Evolutionary conservation across 1,140 invertebrate species (phyloP).

Genomic region (Manduca sexta): DNA sequence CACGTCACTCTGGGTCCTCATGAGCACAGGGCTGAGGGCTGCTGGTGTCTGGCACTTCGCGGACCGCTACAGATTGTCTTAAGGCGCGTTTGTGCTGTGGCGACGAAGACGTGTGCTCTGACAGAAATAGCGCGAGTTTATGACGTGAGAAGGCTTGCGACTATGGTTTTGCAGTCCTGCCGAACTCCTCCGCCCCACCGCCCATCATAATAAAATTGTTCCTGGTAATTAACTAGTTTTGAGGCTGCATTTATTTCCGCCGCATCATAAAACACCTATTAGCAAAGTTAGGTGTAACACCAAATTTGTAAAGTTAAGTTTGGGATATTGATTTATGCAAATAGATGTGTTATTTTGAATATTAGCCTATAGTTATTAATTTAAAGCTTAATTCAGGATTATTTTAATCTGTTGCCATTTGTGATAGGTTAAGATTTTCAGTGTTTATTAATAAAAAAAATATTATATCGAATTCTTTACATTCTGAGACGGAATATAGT

Average conservation of each 20-base stretch:
- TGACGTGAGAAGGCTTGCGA: slow-evolving; percentile 27
- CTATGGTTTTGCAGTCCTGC: slow-evolving; percentile 35
- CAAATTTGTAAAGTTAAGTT: too few species aligned
- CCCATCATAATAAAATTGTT: slow-evolving; percentile 36
- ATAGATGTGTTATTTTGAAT: too few species aligned
- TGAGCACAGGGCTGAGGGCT: not conserved
- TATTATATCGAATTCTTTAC: too few species aligned
- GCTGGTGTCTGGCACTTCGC: too few species aligned
- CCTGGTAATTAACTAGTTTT: slow-evolving; percentile 43
- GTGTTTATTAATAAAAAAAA: too few species aligned
- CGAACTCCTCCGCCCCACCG: slow-evolving; percentile 39
- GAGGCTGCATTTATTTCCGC: slow-evolving; percentile 33
- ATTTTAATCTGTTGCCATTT: too few species aligned
- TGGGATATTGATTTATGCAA: too few species aligned
- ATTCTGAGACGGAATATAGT: too few species aligned
- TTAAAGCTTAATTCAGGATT: too few species aligned
- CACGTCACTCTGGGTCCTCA: slow-evolving; percentile 40
- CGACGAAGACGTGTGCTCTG: slow-evolving; percentile 29
- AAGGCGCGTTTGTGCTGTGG: not conserved
- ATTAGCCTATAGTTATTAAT: too few species aligned
- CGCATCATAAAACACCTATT: slow-evolving; percentile 2
- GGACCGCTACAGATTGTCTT: too few species aligned
- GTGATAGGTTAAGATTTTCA: too few species aligned
- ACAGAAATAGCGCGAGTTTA: slow-evolving; percentile 24
- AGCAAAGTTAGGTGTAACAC: slow-evolving; percentile 22